Base-by-base conservation (phyloP, 2,888 invertebrate species). In the Archips crataeganus region DNA sequence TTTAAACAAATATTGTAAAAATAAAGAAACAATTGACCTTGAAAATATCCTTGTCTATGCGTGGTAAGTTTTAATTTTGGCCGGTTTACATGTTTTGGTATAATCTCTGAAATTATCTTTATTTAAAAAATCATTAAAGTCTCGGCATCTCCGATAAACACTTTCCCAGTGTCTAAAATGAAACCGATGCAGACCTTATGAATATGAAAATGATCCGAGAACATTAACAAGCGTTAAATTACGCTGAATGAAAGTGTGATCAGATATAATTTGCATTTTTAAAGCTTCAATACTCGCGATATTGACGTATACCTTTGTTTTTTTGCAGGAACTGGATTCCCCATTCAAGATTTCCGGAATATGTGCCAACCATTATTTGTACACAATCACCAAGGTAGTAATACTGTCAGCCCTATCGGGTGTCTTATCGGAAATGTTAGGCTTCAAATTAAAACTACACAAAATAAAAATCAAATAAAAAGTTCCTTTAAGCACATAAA, bases 261-360 rank as follows among this genome's bases (percentile, higher is more conserved):
- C 15, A 45, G 23, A 23, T 23, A 45, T 10, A 11, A 10, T 11
- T 45, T 11, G 45, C n/a, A 49, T n/a, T 49, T 15, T 5, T 15
- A n/a, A 49, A n/a, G 15, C 51, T 54, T 4, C 51, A 54, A 54
- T 23, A 23, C 54, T 23, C 3, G 23, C 54, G 15, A 23, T 23
- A 54, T 15, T 54, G 23, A 54, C 9, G 9, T 54, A 49, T 10
- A 49, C 13, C 13, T 13, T 49, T 13, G n/a, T 49, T 59, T 49
- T 10, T 63, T 39, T 70, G 15, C 93, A 98, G 98, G 99, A 99
- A 93, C 93, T 99, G 85, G 99, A 99, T 88, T 97, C 98, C 82
- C 99, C 99, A 0, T 99, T 99, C 94, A 99, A 98, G 95, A 99
- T 99, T 89, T 98, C 98, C 10, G 99, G 99, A 60, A 95, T 99